Evolutionary conservation across 1,140 invertebrate genomes (phyloP), one percentile per base, ranked within the genome.

Genomic region (Chlorops oryzae): DNA sequence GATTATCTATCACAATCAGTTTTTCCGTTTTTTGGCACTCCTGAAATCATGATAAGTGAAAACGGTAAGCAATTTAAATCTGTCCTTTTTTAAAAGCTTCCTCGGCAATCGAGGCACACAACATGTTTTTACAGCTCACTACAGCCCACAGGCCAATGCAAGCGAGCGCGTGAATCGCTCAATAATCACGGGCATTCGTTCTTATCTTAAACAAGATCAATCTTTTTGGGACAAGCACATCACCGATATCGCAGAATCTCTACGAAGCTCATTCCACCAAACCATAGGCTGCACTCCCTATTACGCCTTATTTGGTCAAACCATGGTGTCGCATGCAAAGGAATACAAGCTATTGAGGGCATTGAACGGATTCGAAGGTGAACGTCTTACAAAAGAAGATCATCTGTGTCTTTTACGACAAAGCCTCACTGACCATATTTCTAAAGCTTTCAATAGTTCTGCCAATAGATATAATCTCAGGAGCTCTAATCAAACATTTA

Each of bases 121-220:
- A 13, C 44, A 46, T 34, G 18, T 46, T n/a, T 28, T 6, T 10
- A 46, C 44, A 15, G 44, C 44, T 5, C 9, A 32, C 5, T 46
- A 46, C 21, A 32, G 15, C 13, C 44, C 24, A 5, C 44, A 46
- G 20, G 7, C 24, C 6, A 46, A 46, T 18, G 25, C 25, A 18
- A 32, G 9, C 5, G 44, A 46, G 28, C 22, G 44, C 4, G 44
- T 46, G 9, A 46, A 46, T 22, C 5, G 44, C 5, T 28, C 22
- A n/a, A 28, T 46, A n/a, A 28, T 34, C 17, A 13, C 4, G 5
- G 25, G 5, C 5, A 7, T 46, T 6, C 5, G 44, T 7, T 6
- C 25, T 10, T 46, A 7, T 28, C 5, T 46, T 5, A 12, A 7
- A 9, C 12, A 27, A 15, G 22, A 46, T 9, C 28, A 46, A 12